Base-by-base conservation (phyloP, 2,888 invertebrate species). In the Noctua janthe region DNA sequence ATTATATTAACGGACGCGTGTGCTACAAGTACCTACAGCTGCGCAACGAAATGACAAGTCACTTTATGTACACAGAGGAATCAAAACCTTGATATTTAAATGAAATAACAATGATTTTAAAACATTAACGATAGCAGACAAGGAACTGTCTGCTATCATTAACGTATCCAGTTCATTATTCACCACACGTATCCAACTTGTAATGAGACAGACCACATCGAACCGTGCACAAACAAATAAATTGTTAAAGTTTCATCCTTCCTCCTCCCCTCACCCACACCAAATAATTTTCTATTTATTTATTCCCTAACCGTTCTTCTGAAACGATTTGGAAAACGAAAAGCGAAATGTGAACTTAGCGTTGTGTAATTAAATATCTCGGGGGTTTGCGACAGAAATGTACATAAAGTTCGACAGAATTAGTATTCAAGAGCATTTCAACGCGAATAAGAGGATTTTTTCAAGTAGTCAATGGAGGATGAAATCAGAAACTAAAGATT, bases 291-390 rank as follows among this genome's bases (percentile, higher is more conserved):
- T n/a, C 59, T 59, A 59, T n/a, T 59, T n/a, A n/a, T n/a, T n/a
- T 3, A 59, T 56, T 8, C 10, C 56, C 23, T 11, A 47, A 69
- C 76, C 69, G 78, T 74, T 81, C 80, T 72, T 82, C 80, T 78
- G 43, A 69, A 76, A 74, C 70, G 74, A 66, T 81, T 83, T 71
- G 67, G 79, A 78, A 84, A 85, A 78, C 23, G 39, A 74, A 73
- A 70, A 75, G 35, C 29, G 54, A 78, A 80, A 66, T 66, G 29
- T 29, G 7, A 70, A 62, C 39, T 2, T 39, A 39, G 56, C 35
- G 70, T 20, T 78, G 15, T 62, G 35, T 64, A 56, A 73, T 73
- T 70, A 62, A 73, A 74, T 76, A 62, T 64, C 66, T 75, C 4
- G 13, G 7, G 3, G 47, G 20, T 6, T 29, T 6, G 13, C 62